Base-by-base conservation (phyloP, 1,140 invertebrate genomes). In the Cyclargus thomasi region DNA sequence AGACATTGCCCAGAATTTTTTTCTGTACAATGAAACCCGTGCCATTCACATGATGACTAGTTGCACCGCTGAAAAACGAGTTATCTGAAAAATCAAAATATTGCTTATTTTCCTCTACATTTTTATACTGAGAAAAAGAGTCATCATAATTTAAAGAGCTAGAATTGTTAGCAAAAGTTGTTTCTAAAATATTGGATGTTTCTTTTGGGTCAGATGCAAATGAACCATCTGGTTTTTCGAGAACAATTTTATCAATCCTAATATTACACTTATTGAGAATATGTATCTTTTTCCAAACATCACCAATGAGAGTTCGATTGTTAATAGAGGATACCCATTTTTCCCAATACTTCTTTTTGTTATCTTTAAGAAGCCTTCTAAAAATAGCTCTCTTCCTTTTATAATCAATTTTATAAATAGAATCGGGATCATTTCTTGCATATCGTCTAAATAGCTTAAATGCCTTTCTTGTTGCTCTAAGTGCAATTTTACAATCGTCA, bases 381-480 rank as follows among this genome's bases (percentile, higher is more conserved):
- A 55, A 63, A 71, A 76, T 22, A 63, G 68, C 35, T 39, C 55
- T 62, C 68, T 82, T 64, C 73, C 75, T 73, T 21, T 71, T 73
- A 63, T 71, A 75, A 5, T 71, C 67, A 64, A 75, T 71, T 75
- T 75, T 75, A 39, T 67, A 70, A 2, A 20, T 36, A n/a, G 69
- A 73, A 64, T 71, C 64, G 10, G 69, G 69, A 18, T 75, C 69
- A 65, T 75, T 71, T 68, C 63, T 67, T 8, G 69, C 68, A 62
- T 84, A 74, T 68, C 69, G 70, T 69, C 77, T 81, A 57, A 73
- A 82, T 39, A 68, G 66, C 59, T 75, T 74, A 21, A 78, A 65
- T 8, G 80, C 74, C n/a, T 75, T 72, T 73, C 78, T 85, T 10
- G 69, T 64, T 65, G 75, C 62, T 73, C 76, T 80, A 1, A 74